Evolutionary conservation across 2,113 vertebrate species (phyloP), one percentile per base, ranked within the genome.

Genomic region (Alosa alosa): DNA sequence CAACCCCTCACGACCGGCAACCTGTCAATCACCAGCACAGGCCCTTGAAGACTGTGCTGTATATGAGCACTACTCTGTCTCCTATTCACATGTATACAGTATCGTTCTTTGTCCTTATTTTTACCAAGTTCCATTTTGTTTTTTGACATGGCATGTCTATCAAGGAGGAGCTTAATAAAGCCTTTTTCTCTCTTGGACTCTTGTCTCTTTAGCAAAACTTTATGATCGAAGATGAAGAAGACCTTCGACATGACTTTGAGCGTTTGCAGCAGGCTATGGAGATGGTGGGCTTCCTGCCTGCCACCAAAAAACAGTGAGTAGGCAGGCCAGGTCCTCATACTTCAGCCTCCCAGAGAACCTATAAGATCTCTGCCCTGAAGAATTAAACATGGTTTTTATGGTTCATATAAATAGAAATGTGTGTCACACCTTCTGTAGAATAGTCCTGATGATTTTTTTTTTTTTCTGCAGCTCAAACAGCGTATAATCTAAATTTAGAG

Each of bases 261-360:
- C 94, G 98, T 13, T 93, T 99, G 55, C 98, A 99, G 92, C 98
- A 99, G 94, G 98, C 98, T 50, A 99, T 99, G 98, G 98, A 99
- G 94, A 99, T 99, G 98, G 98, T 99, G 88, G 98, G 98, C 89
- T 99, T 99, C 91, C 97, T 99, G 84, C 94, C 97, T 0, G 95
- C 97, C 84, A 99, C 98, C 60, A 99, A 96, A 92, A 99, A 96
- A 82, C 97, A 99, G 98, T 99, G 86, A 96, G 97, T 87, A 18
- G 72, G 39, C 36, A 17, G 3, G 6, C 6, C 55, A 22, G 18
- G 20, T 22, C 18, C 55, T 60, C 55, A 60, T 6, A 22, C 1
- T 18, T 17, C 25, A 78, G 72, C n/a, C 64, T 68, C 64, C 22
- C 10, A 68, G 64, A 68, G 5, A n/a, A n/a, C 57, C 22, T 55